Percentiles rank a stretch among this genome's conserved stretches.
These are phyloP conservation scores for Petromus typicus DNA, from an alignment of 2,113 vertebrate species.

Conservation along the genomic window DNA sequence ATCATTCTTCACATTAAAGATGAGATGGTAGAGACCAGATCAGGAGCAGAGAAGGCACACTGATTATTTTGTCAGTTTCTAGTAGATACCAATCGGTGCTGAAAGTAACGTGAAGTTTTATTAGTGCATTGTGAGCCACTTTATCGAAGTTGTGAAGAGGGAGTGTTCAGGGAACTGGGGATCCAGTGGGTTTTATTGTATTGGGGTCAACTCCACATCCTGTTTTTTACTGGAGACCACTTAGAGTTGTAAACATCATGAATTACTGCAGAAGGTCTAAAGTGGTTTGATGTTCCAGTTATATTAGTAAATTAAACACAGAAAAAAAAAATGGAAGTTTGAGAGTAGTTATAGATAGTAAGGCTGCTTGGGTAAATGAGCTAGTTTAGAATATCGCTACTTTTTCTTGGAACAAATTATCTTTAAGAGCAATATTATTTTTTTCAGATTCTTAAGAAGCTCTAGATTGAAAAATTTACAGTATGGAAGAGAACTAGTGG, in stretches of 20 bases:
- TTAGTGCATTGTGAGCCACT: constrained; percentile 65
- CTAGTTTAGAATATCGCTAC: background rate
- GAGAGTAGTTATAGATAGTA: background rate
- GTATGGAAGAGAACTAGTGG: background rate
- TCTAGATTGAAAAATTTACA: background rate
- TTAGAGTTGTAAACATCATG: background rate
- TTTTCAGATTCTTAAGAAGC: constrained; percentile 38
- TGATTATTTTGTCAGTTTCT: constrained; percentile 84
- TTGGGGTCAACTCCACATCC: background rate
- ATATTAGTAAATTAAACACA: background rate
- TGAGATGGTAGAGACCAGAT: background rate
- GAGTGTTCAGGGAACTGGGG: constrained; percentile 60
- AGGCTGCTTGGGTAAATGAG: background rate
- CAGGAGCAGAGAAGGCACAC: constrained; percentile 4
- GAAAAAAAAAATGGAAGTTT: background rate
- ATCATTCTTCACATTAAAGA: background rate
- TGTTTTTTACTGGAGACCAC: constrained; percentile 45
- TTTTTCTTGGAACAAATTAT: constrained; percentile 47
- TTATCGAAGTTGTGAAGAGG: constrained; percentile 76
- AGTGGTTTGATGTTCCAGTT: constrained; percentile 4
- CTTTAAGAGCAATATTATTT: background rate
- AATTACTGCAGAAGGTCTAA: background rate
- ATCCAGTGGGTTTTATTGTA: constrained; percentile 74
- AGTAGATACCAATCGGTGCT: constrained; percentile 77
- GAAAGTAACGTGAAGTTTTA: constrained; percentile 77